These are phyloP conservation scores for Trichosurus vulpecula DNA, from an alignment of 2,797 vertebrate species.

Conservation along the genomic window DNA sequence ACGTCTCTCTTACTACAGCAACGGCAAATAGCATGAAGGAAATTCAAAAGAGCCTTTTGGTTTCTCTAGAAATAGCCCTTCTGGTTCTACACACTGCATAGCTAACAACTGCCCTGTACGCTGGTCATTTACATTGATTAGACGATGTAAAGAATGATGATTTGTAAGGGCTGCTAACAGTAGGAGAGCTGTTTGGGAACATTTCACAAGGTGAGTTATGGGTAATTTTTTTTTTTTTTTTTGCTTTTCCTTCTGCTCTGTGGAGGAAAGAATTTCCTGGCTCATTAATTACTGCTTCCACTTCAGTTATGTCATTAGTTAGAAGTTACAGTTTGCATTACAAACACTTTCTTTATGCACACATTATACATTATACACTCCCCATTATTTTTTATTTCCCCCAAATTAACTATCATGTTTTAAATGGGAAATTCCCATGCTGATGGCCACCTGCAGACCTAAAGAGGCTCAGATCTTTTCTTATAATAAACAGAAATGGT, in stretches of 20 bases:
- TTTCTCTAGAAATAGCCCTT: not conserved
- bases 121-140: not conserved
- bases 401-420: not conserved
- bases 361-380: not conserved
- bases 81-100: not conserved
- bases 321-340: not conserved
- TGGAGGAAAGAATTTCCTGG: not conserved
- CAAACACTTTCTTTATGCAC: not conserved
- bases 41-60: not conserved
- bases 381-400: not conserved
- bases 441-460: not conserved
- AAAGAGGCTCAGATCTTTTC: not conserved
- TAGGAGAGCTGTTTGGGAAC: too few species aligned
- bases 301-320: not conserved
- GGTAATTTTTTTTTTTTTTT: rapidly evolving
- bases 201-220: not conserved
- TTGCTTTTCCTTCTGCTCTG: not conserved
- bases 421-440: slow-evolving; percentile 31
- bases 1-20: not conserved
- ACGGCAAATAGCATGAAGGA: not conserved
- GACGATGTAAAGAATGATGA: not conserved
- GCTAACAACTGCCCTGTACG: not conserved
- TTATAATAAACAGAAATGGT: not conserved
- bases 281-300: not conserved
- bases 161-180: not conserved